These are phyloP conservation scores for Nothobranchius furzeri DNA, from an alignment of 2,113 vertebrate species.

Conservation along the genomic window DNA sequence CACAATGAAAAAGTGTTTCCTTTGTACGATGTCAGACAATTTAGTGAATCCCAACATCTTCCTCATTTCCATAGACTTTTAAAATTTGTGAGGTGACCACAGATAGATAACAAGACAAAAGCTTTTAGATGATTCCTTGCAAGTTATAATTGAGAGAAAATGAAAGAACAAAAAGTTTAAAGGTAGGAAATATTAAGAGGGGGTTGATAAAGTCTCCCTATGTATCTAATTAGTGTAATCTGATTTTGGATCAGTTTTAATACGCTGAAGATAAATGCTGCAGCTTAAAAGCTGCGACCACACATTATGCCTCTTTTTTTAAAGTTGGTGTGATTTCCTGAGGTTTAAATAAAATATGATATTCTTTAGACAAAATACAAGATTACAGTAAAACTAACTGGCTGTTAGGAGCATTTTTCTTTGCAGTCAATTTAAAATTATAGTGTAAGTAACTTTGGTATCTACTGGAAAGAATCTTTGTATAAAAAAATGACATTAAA, in stretches of 20 bases:
- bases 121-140: neutral
- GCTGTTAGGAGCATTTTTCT: too few species aligned
- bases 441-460: too few species aligned
- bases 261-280: neutral
- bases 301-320: too few species aligned
- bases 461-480: too few species aligned
- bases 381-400: too few species aligned
- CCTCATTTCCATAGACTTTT: constrained; percentile 53
- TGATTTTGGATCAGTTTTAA: neutral
- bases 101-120: neutral
- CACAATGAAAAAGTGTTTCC: neutral
- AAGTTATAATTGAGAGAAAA: neutral
- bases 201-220: neutral
- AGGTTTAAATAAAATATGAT: too few species aligned
- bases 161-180: neutral
- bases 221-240: neutral
- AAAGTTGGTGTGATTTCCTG: too few species aligned
- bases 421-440: too few species aligned
- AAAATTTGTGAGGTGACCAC: constrained; percentile 29
- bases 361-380: too few species aligned
- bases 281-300: too few species aligned
- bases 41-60: constrained; percentile 27
- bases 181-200: neutral
- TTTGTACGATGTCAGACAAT: constrained; percentile 20
- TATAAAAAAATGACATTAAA: too few species aligned